These are phyloP conservation scores for Sarcophaga bullata DNA, from an alignment of 1,140 invertebrate species.

Conservation along the genomic window DNA sequence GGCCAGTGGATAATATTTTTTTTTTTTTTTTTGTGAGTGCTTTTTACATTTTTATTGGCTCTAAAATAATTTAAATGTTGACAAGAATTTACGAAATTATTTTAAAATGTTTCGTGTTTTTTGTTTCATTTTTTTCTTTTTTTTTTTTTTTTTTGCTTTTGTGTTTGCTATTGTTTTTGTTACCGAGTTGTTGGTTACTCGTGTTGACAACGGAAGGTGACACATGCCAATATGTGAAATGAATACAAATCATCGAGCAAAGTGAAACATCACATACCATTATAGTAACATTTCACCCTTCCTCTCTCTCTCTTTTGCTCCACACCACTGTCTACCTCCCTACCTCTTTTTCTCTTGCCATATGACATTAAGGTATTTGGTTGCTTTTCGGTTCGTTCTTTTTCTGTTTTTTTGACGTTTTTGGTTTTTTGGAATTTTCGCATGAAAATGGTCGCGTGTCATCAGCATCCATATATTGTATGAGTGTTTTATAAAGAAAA, in stretches of 20 bases:
- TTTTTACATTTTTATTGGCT: conserved; percentile 33
- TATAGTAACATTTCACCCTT: not conserved
- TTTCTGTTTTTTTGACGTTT: not conserved
- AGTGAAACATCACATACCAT: conserved; percentile 37
- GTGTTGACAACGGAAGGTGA: conserved; percentile 26
- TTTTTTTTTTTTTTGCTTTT: not conserved
- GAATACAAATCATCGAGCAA: conserved; percentile 33
- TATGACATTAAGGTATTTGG: conserved; percentile 1
- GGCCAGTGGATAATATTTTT: conserved; percentile 2
- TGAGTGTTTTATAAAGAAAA: no score
- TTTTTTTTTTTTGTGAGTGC: not conserved
- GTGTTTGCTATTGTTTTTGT: not conserved
- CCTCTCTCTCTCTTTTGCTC: no score
- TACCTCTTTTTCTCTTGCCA: not conserved
- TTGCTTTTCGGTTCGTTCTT: not conserved
- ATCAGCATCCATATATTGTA: conserved; percentile 11
- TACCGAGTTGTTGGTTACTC: not conserved
- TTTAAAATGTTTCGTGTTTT: not conserved
- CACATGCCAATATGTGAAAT: conserved; percentile 38
- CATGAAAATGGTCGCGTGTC: conserved; percentile 36
- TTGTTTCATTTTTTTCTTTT: not conserved
- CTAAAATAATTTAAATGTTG: conserved; percentile 27
- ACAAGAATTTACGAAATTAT: conserved; percentile 6
- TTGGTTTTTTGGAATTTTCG: not conserved
- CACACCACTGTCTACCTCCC: no score